These are phyloP conservation scores for Emys orbicularis DNA, from an alignment of 2,797 vertebrate species.

Conservation along the genomic window DNA sequence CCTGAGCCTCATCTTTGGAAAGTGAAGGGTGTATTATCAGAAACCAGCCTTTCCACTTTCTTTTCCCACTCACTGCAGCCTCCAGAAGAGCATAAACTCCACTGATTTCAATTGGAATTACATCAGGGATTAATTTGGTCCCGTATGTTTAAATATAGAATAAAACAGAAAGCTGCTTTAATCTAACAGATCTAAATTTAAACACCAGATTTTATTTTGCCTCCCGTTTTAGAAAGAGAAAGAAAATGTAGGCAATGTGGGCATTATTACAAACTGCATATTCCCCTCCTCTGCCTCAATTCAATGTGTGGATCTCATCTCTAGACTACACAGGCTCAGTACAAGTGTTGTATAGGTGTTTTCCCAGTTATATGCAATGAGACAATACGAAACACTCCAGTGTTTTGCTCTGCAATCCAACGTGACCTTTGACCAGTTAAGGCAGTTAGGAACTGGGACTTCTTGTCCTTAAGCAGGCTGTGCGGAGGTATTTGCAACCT, in stretches of 20 bases:
- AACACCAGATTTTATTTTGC: neutral
- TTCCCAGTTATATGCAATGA: accelerated
- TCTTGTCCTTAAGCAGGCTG: neutral
- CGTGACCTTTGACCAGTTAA: neutral
- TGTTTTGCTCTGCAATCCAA: neutral
- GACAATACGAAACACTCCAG: neutral
- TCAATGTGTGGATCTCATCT: neutral
- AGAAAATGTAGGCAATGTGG: neutral
- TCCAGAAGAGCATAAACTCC: neutral
- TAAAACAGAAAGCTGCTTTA: neutral
- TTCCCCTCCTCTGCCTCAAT: neutral
- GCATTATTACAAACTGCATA: neutral
- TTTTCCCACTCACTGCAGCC: neutral
- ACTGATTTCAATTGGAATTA: neutral
- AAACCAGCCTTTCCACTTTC: neutral
- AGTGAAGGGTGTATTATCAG: neutral
- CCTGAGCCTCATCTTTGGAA: neutral
- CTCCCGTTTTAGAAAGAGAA: neutral
- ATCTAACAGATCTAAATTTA: neutral
- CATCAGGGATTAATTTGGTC: neutral
- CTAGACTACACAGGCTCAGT: neutral
- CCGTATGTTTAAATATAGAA: neutral
- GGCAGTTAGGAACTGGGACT: neutral
- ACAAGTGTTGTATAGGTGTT: neutral
- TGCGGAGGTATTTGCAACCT: neutral